Conservation (phyloP, 2,113 vertebrate genomes). For the Mesembrinibis cayennensis region DNA sequence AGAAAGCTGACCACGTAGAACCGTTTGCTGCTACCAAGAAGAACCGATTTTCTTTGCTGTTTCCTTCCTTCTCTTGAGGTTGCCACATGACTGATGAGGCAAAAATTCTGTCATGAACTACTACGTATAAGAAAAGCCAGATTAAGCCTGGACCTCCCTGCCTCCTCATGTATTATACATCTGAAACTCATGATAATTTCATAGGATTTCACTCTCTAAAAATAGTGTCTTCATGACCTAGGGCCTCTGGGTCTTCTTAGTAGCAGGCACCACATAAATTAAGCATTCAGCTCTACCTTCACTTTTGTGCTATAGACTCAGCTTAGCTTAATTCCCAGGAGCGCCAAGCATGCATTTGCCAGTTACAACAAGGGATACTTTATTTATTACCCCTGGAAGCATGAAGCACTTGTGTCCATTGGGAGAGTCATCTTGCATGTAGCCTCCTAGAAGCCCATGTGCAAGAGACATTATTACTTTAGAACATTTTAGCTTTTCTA, state of each 20-base stretch:
- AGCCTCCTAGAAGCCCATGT: background rate
- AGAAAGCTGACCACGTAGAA: background rate
- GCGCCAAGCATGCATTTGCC: background rate
- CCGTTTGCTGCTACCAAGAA: background rate
- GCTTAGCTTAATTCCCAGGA: background rate
- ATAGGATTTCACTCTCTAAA: background rate
- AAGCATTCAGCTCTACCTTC: background rate
- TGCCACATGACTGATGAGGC: background rate
- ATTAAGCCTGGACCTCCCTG: background rate
- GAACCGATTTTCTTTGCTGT: background rate
- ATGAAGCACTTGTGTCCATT: background rate
- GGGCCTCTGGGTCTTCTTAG: background rate
- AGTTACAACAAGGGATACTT: background rate
- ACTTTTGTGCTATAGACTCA: background rate
- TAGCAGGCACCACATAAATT: background rate
- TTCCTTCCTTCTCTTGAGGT: background rate
- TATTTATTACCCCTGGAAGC: background rate
- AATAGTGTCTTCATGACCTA: background rate
- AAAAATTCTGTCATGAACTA: background rate
- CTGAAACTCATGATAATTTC: background rate
- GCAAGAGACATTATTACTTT: background rate
- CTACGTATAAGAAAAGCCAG: background rate
- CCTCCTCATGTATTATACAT: constrained; percentile 27
- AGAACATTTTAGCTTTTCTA: background rate
- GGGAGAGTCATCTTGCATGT: background rate